Evolutionary conservation across 2,888 invertebrate genomes (phyloP).

Genomic region (Chironomus riparius): DNA sequence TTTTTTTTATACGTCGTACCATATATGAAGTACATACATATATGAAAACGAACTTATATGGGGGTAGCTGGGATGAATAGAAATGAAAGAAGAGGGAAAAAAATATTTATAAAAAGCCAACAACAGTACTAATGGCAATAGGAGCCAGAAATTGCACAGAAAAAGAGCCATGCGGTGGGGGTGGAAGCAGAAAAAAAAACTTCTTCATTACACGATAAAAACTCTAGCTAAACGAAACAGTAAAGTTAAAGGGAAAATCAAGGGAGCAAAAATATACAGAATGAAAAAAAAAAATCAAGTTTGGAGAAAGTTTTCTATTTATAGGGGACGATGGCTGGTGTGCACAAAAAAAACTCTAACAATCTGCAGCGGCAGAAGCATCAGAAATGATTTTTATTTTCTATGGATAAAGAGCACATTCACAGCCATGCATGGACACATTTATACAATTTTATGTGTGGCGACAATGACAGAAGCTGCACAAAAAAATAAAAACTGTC

Average conservation of each 20-base stretch:
- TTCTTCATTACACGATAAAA: slow-evolving; percentile 19
- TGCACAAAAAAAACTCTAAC: background rate
- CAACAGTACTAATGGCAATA: slow-evolving; percentile 15
- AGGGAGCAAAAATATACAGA: background rate
- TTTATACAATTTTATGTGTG: background rate
- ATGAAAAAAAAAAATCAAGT: slow-evolving; percentile 5
- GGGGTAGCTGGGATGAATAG: background rate
- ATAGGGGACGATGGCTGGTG: background rate
- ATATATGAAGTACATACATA: background rate
- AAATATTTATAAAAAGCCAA: slow-evolving; percentile 18
- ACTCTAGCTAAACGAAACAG: background rate
- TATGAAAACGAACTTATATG: background rate
- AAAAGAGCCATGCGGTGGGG: background rate
- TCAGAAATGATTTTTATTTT: background rate
- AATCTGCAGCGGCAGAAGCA: no score
- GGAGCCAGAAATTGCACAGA: background rate
- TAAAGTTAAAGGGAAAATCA: slow-evolving; percentile 11
- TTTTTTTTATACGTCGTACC: background rate
- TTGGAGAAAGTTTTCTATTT: slow-evolving; percentile 12
- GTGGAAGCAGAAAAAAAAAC: background rate
- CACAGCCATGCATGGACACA: background rate
- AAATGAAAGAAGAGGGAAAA: background rate
- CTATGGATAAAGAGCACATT: background rate
- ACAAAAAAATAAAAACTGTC: slow-evolving; percentile 3
- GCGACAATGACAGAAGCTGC: background rate